phyloP scores from a whole-genome alignment of 2,113 vertebrate genomes.

The Cranoglanis bouderius region DNA sequence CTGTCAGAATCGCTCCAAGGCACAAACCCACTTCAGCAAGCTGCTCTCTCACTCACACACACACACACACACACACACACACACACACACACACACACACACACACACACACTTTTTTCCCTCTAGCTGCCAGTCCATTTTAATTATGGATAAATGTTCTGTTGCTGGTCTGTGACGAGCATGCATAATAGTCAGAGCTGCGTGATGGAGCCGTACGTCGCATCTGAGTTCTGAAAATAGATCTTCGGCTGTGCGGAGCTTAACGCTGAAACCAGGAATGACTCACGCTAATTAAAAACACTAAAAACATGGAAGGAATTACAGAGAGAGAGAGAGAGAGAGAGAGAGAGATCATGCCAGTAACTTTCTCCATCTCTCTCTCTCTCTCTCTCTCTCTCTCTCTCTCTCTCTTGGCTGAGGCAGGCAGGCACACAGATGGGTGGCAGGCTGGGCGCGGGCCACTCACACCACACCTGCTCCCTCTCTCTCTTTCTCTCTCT shows the following conservation, averaged over 20 bases:
- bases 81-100: conserved; percentile 20
- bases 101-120: background rate
- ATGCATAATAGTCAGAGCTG: conserved; percentile 50
- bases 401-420: conserved; percentile 71
- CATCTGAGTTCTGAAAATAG: conserved; percentile 40
- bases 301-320: conserved; percentile 29
- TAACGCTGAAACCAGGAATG: conserved; percentile 34
- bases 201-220: conserved; percentile 27
- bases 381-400: conserved; percentile 33
- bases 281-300: conserved; percentile 42
- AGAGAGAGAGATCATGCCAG: conserved; percentile 39
- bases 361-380: conserved; percentile 52
- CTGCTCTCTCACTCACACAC: conserved; percentile 20
- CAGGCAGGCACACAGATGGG: conserved; percentile 80
- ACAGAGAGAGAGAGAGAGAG: conserved; percentile 18
- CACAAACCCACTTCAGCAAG: conserved; percentile 47
- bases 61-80: conserved; percentile 7
- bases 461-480: conserved; percentile 77
- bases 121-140: conserved; percentile 51
- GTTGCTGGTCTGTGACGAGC: conserved; percentile 49
- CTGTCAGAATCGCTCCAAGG: conserved; percentile 59
- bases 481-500: background rate
- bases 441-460: conserved; percentile 77
- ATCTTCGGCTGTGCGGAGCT: conserved; percentile 22
- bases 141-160: conserved; percentile 62